Percentiles rank a stretch among this genome's conserved stretches.
These are phyloP conservation scores for Amphipyra berbera DNA, from an alignment of 2,888 invertebrate species.

Conservation along the genomic window DNA sequence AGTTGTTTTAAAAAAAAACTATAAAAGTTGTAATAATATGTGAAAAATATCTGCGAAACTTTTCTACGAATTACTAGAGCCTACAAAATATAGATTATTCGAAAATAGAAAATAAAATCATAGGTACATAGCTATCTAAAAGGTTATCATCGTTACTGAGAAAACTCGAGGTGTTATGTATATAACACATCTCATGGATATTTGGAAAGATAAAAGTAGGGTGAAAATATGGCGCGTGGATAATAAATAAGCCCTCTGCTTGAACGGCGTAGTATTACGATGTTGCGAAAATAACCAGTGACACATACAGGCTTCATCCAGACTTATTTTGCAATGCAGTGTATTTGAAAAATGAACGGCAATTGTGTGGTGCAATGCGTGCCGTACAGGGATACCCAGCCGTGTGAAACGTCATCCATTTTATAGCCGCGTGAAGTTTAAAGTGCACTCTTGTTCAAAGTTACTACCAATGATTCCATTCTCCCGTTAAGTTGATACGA, in stretches of 20 bases:
- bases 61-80: no score
- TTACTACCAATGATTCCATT: not conserved
- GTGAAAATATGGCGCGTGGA: not conserved
- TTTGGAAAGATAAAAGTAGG: no score
- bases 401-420: not conserved
- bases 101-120: no score
- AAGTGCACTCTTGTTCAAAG: not conserved
- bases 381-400: not conserved
- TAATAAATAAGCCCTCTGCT: constrained; percentile 5
- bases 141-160: no score
- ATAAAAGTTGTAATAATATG: no score
- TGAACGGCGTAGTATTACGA: constrained; percentile 1
- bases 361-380: not conserved
- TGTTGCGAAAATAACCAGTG: constrained; percentile 11
- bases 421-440: not conserved
- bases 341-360: not conserved
- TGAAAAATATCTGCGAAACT: no score
- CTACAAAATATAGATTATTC: no score
- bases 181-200: no score
- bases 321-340: constrained; percentile 2
- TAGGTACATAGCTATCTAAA: no score
- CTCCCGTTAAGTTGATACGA: no score
- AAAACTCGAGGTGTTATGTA: no score
- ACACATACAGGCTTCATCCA: constrained; percentile 11
- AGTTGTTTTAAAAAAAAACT: no score